Evolutionary conservation across 2,888 invertebrate genomes (phyloP), one percentile per base, ranked within the genome.

Genomic region (Leucophenga montana): DNA sequence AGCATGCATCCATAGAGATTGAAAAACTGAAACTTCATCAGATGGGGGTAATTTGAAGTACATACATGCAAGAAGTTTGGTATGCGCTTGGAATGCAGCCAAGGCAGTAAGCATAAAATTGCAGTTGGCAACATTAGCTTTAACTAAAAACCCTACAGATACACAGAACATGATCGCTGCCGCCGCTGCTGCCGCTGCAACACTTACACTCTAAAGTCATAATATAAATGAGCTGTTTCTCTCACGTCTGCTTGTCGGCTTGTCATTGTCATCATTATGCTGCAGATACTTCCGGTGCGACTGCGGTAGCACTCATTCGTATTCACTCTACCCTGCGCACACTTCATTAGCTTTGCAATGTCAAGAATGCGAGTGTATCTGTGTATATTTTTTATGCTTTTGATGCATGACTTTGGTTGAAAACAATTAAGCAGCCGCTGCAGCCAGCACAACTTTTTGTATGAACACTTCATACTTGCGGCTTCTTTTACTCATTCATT

Each of bases 1-100:
- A 3, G 33, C 33, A 33, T 5, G 8, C 33, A 33, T 33, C 8
- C 33, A 33, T 33, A 39, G 39, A 39, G 39, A 39, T 27, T 27
- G 39, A 39, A 39, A 39, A 11, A 39, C 39, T 39, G 11, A 39
- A 39, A 39, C 39, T 39, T 39, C 39, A 39, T 39, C 39, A 39
- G 8, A 8, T 39, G 3, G 50, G 50, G 13, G 50, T 6, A 50
- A 18, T 6, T 50, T 50, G 16, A 50, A 18, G 50, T 8, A 50
- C 18, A n/a, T n/a, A n/a, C n/a, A n/a, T n/a, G n/a, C n/a, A 50
- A 50, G 16, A 22, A 48, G 48, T 33, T 48, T 64, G 48, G 62
- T 64, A 64, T 64, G 62, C 48, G 46, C 46, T 64, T 64, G 62
- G 62, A 44, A 64, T 64, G 62, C 62, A 22, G 62, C 13, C 27